Evolutionary conservation across 2,797 vertebrate species (phyloP).

Genomic region (Galago senegalensis): DNA sequence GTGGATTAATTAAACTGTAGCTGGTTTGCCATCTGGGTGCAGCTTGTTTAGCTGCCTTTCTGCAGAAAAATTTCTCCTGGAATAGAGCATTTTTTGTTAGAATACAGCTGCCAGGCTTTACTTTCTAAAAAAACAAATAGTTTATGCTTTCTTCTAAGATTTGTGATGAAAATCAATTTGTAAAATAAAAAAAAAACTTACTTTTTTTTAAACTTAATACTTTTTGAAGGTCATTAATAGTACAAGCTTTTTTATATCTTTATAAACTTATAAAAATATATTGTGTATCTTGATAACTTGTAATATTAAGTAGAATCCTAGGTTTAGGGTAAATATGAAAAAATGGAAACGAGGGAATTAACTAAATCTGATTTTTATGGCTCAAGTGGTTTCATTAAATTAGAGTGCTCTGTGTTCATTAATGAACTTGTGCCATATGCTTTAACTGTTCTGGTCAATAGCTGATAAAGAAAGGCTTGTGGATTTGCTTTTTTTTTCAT

Average conservation of each 20-base stretch:
- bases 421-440: conserved; percentile 99
- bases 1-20: conserved; percentile 94
- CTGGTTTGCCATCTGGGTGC: conserved; percentile 93
- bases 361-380: conserved; percentile 94
- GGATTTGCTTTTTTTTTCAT: conserved; percentile 79
- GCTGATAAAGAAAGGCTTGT: conserved; percentile 92
- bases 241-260: conserved; percentile 62
- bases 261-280: conserved; percentile 78
- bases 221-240: conserved; percentile 48
- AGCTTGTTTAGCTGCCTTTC: conserved; percentile 90
- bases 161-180: conserved; percentile 80
- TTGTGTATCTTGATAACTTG: conserved; percentile 86
- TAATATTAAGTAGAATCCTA: conserved; percentile 86
- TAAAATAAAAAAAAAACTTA: conserved; percentile 51
- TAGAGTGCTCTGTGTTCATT: conserved; percentile 97
- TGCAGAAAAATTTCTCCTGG: conserved; percentile 89
- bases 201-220: too few relatives aligned
- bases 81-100: conserved; percentile 88
- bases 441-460: conserved; percentile 95
- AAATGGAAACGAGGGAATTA: conserved; percentile 88
- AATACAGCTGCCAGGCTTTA: conserved; percentile 86
- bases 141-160: conserved; percentile 80
- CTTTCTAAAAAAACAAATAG: conserved; percentile 87
- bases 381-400: conserved; percentile 99
- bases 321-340: conserved; percentile 89